Percentiles rank a stretch among this genome's conserved stretches.
phyloP scores from a whole-genome alignment of 2,888 invertebrate species.

The Caenorhabditis doughertyi region DNA sequence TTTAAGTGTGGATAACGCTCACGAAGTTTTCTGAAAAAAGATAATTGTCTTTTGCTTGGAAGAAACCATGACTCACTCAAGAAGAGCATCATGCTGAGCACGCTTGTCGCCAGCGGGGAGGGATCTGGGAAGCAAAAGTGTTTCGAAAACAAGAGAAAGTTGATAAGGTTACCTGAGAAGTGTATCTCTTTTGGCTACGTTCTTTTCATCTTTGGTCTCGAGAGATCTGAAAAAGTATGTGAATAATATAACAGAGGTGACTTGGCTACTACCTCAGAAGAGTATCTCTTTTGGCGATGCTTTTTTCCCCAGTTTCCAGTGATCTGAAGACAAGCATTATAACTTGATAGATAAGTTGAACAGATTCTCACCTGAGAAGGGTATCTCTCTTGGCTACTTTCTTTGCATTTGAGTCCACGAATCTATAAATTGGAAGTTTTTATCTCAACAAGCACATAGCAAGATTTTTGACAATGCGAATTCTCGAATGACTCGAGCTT shows the following conservation, averaged over 20 bases:
- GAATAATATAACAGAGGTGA: too few relatives aligned
- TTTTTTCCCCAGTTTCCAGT: neutral
- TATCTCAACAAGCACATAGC: too few relatives aligned
- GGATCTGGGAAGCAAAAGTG: constrained; percentile 1
- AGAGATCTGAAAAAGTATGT: neutral
- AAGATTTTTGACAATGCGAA: too few relatives aligned
- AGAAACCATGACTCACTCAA: too few relatives aligned
- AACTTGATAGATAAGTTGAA: neutral
- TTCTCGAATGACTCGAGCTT: too few relatives aligned
- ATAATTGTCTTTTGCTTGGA: too few relatives aligned
- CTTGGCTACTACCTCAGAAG: neutral
- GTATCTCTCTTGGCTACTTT: constrained; percentile 4
- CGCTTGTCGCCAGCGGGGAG: too few relatives aligned
- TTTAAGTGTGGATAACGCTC: too few relatives aligned
- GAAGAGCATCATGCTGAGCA: too few relatives aligned
- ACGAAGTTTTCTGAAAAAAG: too few relatives aligned
- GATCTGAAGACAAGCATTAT: neutral
- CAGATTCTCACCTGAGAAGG: neutral
- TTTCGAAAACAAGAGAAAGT: neutral
- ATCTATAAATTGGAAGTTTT: too few relatives aligned
- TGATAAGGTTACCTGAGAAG: constrained; percentile 20
- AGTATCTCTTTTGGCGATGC: constrained; percentile 5
- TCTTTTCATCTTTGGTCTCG: neutral
- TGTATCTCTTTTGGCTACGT: constrained; percentile 5
- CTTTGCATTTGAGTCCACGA: too few relatives aligned